These are phyloP conservation scores for Noturus placidus DNA, from an alignment of 2,113 vertebrate species.

Conservation along the genomic window DNA sequence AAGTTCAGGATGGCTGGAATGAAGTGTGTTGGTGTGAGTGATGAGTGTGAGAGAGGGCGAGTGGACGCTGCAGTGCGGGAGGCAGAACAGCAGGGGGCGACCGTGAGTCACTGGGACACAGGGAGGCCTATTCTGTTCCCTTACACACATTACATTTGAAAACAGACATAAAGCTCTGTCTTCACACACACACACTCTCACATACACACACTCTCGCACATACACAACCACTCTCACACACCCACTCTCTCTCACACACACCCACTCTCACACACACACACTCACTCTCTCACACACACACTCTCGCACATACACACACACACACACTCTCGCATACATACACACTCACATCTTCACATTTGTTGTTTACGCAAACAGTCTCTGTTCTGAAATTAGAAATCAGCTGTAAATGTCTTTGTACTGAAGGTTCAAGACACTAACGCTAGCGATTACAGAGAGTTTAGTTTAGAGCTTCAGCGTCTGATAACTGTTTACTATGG, in stretches of 20 bases:
- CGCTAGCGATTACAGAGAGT: neutral
- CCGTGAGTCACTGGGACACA: constrained; percentile 65
- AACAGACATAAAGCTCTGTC: neutral
- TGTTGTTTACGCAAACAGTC: too few relatives aligned
- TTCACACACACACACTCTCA: neutral
- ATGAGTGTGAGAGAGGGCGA: constrained; percentile 51
- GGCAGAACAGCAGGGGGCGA: constrained; percentile 79
- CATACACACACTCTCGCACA: neutral
- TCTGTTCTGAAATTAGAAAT: too few relatives aligned
- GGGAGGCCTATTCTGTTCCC: neutral
- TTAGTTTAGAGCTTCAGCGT: neutral
- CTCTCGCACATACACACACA: neutral
- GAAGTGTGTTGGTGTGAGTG: constrained; percentile 68
- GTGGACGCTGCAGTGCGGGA: constrained; percentile 72
- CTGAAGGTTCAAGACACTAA: neutral
- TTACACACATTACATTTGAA: neutral
- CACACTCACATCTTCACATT: neutral
- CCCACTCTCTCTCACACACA: neutral
- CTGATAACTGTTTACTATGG: neutral
- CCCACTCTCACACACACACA: neutral
- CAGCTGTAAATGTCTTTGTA: neutral
- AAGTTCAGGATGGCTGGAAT: constrained; percentile 70
- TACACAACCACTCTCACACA: neutral
- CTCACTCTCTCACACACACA: neutral
- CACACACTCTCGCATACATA: neutral